Conservation (phyloP, 2,113 vertebrate species). For the Etia nguti region DNA sequence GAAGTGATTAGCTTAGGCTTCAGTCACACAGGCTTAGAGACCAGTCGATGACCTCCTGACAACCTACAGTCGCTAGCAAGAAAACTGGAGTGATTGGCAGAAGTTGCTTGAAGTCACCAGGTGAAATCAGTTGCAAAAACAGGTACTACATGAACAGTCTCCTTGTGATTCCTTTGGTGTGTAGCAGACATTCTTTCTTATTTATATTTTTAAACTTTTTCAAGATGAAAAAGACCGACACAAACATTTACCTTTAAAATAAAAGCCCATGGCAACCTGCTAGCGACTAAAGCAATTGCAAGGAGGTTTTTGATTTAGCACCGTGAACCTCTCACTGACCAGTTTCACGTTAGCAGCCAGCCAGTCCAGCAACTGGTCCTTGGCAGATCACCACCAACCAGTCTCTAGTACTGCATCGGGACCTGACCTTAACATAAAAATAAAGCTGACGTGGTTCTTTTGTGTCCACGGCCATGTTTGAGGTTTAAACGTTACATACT, state of each 20-base stretch:
- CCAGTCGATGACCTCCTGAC: neutral
- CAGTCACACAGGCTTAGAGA: neutral
- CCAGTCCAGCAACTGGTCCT: rapidly evolving
- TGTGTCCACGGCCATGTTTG: neutral
- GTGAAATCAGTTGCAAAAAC: neutral
- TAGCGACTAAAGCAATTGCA: neutral
- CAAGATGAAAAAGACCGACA: rapidly evolving
- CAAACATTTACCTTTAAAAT: neutral
- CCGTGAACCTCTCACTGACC: neutral
- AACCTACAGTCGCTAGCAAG: neutral
- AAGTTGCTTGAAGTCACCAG: neutral
- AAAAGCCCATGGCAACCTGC: neutral
- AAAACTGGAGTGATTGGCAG: neutral
- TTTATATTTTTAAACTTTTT: neutral
- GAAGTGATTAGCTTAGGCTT: neutral
- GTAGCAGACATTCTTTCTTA: neutral
- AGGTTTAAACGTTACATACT: neutral
- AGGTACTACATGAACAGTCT: rapidly evolving
- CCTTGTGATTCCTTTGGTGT: neutral
- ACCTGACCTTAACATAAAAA: neutral
- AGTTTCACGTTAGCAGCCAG: neutral
- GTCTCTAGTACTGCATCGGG: rapidly evolving
- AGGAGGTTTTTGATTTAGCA: neutral
- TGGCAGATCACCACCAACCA: too few relatives aligned
- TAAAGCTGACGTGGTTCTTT: rapidly evolving